These are phyloP conservation scores for Myripristis murdjan DNA, from an alignment of 2,797 vertebrate species.

Conservation along the genomic window DNA sequence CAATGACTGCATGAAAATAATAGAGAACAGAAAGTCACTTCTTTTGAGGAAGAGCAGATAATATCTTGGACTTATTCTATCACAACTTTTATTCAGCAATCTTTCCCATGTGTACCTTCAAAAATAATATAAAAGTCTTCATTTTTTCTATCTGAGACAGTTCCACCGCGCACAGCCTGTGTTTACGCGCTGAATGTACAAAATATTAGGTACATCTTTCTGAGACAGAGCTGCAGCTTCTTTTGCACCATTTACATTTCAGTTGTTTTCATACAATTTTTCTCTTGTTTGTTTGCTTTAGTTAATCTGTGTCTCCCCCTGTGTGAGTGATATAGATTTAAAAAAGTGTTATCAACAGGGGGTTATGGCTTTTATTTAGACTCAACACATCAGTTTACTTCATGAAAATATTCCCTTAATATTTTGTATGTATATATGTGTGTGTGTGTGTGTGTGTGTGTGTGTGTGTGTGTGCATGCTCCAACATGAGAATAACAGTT, in stretches of 20 bases:
- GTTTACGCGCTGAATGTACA: neutral
- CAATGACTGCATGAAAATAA: neutral
- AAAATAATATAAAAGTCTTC: neutral
- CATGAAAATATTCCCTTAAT: too few relatives aligned
- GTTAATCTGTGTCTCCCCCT: too few relatives aligned
- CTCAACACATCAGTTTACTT: too few relatives aligned
- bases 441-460: neutral
- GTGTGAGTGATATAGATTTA: too few relatives aligned
- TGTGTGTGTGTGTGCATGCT: constrained; percentile 10
- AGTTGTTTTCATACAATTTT: too few relatives aligned
- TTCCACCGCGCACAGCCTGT: too few relatives aligned
- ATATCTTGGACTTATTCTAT: constrained; percentile 13
- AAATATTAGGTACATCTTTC: neutral
- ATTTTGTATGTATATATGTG: neutral
- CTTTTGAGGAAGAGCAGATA: neutral
- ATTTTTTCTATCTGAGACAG: too few relatives aligned
- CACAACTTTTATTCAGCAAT: neutral
- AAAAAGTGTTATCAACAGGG: too few relatives aligned
- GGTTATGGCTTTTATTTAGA: too few relatives aligned
- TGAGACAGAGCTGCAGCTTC: too few relatives aligned
- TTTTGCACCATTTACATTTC: too few relatives aligned
- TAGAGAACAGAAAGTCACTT: constrained; percentile 8
- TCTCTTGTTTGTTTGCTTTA: too few relatives aligned
- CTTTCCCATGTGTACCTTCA: neutral
- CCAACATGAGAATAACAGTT: constrained; percentile 13